These are phyloP conservation scores for Drosophila diplacantha DNA, from an alignment of 2,888 invertebrate genomes.

Conservation along the genomic window DNA sequence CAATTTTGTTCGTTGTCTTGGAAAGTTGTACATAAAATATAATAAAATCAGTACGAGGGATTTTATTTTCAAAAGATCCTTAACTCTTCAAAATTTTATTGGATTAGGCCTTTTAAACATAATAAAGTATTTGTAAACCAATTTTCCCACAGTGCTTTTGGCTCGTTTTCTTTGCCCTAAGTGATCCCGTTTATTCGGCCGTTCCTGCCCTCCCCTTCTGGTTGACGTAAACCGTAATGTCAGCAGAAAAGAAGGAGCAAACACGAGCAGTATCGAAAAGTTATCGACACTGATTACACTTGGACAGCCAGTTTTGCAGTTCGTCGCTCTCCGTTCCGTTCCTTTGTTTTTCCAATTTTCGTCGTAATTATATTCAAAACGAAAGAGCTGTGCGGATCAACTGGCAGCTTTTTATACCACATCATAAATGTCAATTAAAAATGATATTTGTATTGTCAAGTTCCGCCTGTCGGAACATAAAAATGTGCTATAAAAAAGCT, in stretches of 20 bases:
- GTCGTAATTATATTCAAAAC: conserved; percentile 24
- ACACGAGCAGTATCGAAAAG: conserved; percentile 38
- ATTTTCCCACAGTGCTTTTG: neutral
- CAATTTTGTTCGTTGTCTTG: no score
- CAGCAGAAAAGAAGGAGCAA: conserved; percentile 45
- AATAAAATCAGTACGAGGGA: no score
- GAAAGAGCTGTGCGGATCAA: conserved; percentile 22
- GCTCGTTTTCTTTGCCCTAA: conserved; percentile 22
- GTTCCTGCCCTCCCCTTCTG: conserved; percentile 20
- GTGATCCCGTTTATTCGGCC: conserved; percentile 54
- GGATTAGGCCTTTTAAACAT: neutral
- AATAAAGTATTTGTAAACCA: no score
- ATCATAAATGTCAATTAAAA: conserved; percentile 68
- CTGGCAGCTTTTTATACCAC: conserved; percentile 46
- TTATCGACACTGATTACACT: conserved; percentile 20
- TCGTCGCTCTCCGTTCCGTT: conserved; percentile 9
- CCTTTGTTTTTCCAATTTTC: conserved; percentile 15
- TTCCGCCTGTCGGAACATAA: conserved; percentile 50
- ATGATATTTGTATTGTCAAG: conserved; percentile 57
- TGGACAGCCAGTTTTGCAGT: conserved; percentile 11
- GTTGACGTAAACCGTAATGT: conserved; percentile 42
- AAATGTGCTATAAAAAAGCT: conserved; percentile 65
- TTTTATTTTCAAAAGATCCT: no score
- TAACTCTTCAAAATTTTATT: neutral
- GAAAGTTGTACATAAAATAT: no score